phyloP scores from a whole-genome alignment of 1,140 invertebrate species.

The Akabosia matsudoensis region DNA sequence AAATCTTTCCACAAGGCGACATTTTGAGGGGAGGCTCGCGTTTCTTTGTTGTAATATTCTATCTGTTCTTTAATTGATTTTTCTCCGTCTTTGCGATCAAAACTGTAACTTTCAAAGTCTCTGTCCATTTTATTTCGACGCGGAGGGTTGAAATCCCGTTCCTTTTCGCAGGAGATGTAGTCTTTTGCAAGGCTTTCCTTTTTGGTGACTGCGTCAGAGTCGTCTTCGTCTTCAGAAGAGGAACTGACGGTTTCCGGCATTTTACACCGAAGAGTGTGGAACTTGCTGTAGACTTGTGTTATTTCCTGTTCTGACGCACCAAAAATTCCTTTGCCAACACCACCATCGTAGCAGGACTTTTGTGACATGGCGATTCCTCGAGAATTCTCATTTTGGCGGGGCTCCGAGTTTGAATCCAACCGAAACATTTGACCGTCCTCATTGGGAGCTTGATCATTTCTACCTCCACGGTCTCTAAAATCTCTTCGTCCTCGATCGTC shows the following conservation, averaged over 20 bases:
- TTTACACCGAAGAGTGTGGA: background rate
- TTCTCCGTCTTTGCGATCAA: slow-evolving; percentile 18
- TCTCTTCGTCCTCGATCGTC: background rate
- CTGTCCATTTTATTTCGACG: background rate
- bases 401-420: slow-evolving; percentile 29
- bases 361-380: background rate
- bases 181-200: background rate
- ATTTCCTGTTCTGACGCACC: slow-evolving; percentile 16
- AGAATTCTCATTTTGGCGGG: background rate
- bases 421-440: slow-evolving; percentile 15
- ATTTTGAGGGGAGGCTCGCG: slow-evolving; percentile 35
- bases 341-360: background rate
- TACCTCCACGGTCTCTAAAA: background rate
- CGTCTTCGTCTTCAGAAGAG: background rate
- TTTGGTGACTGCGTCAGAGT: background rate
- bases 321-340: background rate
- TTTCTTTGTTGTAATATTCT: slow-evolving; percentile 37
- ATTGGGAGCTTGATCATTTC: background rate
- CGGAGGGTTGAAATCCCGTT: background rate
- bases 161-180: background rate
- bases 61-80: slow-evolving; percentile 28
- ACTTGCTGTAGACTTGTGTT: background rate
- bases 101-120: slow-evolving; percentile 17
- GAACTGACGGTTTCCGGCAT: background rate
- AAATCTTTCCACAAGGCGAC: slow-evolving; percentile 42